Evolutionary conservation across 2,888 invertebrate species (phyloP), one percentile per base, ranked within the genome.

Genomic region (Campaea margaritaria): DNA sequence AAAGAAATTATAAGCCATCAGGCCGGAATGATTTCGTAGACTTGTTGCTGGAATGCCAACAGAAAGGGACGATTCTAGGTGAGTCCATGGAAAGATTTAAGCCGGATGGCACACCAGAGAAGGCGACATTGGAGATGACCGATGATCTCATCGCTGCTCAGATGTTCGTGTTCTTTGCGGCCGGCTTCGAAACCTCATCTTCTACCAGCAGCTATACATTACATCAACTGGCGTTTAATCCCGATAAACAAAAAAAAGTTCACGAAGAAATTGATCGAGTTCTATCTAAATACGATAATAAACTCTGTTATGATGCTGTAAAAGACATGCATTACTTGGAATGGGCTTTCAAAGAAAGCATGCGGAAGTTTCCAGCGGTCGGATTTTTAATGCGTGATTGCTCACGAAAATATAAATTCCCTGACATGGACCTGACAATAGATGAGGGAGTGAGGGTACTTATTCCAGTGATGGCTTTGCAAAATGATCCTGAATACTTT

Each of bases 101-200:
- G 45, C 28, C 74, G 0, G 82, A 85, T 34, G 84, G 84, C 1
- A 70, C 70, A 1, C 78, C 83, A 0, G 78, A 74, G 36, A 55
- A 50, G 5, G 70, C 64, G 0, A 64, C 69, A 0, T 28, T 81
- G n/a, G 81, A 82, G 55, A 57, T 84, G 54, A 79, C 78, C 1
- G 78, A 83, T 2, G 64, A 74, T 21, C 53, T 81, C 13, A 73
- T 84, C 12, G 78, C 78, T 1, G 83, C 83, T 0, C 84, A 84
- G 50, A 76, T 81, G n/a, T 82, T 83, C 27, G 72, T 83, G 0
- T 85, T 85, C 63, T 85, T 85, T 42, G 81, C 76, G 2, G 83
- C 84, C 21, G 84, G 83, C 2, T 83, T 85, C 14, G 86, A 86
- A 57, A 85, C 85, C 0, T 83, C 84, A 0, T 83, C 85, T 0